A percentile compares a stretch with the other conserved stretches of the same genome.
These are phyloP conservation scores for Musca domestica DNA, from an alignment of 1,140 invertebrate genomes.

Conservation along the genomic window DNA sequence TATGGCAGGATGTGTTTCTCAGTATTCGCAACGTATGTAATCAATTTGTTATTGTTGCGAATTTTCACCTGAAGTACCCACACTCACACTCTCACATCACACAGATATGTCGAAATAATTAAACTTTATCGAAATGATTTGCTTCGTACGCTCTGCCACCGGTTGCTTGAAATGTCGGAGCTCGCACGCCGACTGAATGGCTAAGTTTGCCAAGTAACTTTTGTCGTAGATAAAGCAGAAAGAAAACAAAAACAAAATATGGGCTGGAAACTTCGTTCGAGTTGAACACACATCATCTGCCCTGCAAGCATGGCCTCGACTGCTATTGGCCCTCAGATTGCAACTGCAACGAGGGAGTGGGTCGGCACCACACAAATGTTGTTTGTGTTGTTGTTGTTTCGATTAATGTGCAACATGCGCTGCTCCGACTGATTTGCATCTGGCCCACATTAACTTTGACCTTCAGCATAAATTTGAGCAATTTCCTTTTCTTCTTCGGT, in stretches of 20 bases:
- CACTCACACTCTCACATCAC: too few species aligned
- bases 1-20: not conserved
- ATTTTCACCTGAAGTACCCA: too few species aligned
- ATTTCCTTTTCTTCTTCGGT: not conserved
- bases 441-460: conserved; percentile 30
- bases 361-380: not conserved
- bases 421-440: conserved; percentile 34
- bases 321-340: not conserved
- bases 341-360: not conserved
- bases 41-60: too few species aligned
- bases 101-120: not conserved
- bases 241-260: conserved; percentile 8
- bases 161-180: conserved; percentile 1
- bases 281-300: not conserved
- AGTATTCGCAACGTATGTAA: too few species aligned
- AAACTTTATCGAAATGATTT: not conserved
- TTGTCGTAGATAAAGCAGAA: not conserved
- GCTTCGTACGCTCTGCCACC: not conserved
- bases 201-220: conserved; percentile 17
- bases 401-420: conserved; percentile 4
- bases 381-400: not conserved
- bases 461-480: conserved; percentile 7
- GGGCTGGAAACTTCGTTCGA: not conserved
- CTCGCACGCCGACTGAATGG: not conserved
- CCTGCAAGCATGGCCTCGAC: not conserved